These are phyloP conservation scores for Unio pictorum DNA, from an alignment of 2,888 invertebrate species.

Conservation along the genomic window DNA sequence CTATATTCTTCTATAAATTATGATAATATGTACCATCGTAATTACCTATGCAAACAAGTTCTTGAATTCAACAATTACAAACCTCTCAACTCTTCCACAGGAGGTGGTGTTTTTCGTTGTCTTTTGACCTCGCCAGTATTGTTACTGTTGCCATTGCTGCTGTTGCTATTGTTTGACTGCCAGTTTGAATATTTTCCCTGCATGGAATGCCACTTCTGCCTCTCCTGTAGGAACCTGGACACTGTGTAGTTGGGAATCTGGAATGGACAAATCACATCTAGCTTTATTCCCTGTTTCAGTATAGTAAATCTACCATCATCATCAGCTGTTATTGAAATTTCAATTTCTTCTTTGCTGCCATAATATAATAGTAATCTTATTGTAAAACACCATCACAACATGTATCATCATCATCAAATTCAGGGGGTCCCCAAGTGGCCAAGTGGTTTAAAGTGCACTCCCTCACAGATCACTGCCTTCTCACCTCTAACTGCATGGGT, in stretches of 20 bases:
- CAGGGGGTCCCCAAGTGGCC: no score
- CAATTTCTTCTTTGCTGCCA: no score
- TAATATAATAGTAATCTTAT: no score
- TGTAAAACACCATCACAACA: no score
- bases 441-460: no score
- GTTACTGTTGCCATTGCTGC: slow-evolving; percentile 41
- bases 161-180: slow-evolving; percentile 30
- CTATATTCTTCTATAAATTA: no score
- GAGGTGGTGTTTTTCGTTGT: slow-evolving; percentile 65
- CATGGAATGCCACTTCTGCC: slow-evolving; percentile 61
- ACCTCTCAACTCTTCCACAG: slow-evolving; percentile 31
- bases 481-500: no score
- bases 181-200: slow-evolving; percentile 41
- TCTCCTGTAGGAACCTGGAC: slow-evolving; percentile 61
- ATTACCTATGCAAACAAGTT: background rate
- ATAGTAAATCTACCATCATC: background rate
- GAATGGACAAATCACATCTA: background rate
- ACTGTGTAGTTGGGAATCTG: slow-evolving; percentile 64
- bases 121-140: slow-evolving; percentile 58
- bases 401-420: no score
- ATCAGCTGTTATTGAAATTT: no score
- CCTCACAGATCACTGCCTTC: no score
- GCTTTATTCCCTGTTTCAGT: background rate
- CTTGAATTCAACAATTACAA: slow-evolving; percentile 3
- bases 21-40: background rate